Percentiles rank a stretch among this genome's conserved stretches.
Evolutionary conservation across 2,888 invertebrate genomes (phyloP).

Genomic region (Abrostola tripartita): DNA sequence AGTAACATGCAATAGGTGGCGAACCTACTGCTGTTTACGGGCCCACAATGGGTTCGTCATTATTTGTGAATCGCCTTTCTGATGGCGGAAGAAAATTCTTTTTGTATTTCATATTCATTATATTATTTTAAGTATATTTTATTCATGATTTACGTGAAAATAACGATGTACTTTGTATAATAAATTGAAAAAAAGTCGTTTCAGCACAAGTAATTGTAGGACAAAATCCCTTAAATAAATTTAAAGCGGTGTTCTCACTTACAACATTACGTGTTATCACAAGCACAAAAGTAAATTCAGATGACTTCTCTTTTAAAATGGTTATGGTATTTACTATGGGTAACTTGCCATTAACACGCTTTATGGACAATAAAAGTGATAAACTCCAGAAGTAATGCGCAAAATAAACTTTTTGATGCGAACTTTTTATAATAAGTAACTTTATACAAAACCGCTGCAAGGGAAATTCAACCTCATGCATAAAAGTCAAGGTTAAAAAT

Average conservation of each 20-base stretch:
- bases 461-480: constrained; percentile 7
- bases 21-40: too few relatives aligned
- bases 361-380: constrained; percentile 61
- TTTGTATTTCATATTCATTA: too few relatives aligned
- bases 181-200: constrained; percentile 5
- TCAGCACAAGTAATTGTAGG: constrained; percentile 32
- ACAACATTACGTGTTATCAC: constrained; percentile 42
- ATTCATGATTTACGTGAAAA: too few relatives aligned
- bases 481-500: background rate
- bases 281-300: constrained; percentile 44
- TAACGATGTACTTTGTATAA: background rate
- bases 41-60: too few relatives aligned
- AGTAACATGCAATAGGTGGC: too few relatives aligned
- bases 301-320: constrained; percentile 43
- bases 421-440: constrained; percentile 35
- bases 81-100: too few relatives aligned
- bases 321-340: constrained; percentile 38
- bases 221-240: constrained; percentile 42
- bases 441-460: background rate
- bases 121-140: too few relatives aligned
- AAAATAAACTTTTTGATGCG: constrained; percentile 47
- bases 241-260: constrained; percentile 34
- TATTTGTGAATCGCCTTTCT: too few relatives aligned
- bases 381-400: constrained; percentile 55
- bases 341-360: constrained; percentile 53